Evolutionary conservation across 2,797 vertebrate species (phyloP).

Genomic region (Urophycis tenuis): DNA sequence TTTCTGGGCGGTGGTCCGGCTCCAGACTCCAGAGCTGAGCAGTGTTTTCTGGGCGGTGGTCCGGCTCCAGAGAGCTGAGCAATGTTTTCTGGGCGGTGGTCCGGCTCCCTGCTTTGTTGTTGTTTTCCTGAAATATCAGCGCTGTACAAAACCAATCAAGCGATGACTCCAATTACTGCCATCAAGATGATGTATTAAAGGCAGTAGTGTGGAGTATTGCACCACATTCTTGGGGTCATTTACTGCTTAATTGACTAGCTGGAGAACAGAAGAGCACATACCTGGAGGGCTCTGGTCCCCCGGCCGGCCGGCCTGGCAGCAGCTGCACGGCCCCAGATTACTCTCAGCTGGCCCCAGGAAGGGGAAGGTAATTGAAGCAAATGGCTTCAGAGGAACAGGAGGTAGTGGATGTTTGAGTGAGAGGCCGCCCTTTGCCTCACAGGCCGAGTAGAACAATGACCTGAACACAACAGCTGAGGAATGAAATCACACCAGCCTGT

Average conservation of each 20-base stretch:
- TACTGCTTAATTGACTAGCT: conserved; percentile 49
- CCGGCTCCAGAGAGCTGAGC: too few species aligned
- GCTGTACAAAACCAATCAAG: conserved; percentile 34
- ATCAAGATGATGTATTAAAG: conserved; percentile 48
- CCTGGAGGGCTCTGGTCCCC: not conserved
- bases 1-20: too few species aligned
- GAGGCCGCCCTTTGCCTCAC: not conserved
- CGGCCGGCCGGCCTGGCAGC: not conserved
- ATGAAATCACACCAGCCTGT: not conserved
- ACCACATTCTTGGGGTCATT: conserved; percentile 46
- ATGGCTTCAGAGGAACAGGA: not conserved
- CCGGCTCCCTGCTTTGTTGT: conserved; percentile 10
- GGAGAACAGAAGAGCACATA: conserved; percentile 25
- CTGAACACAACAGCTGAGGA: not conserved
- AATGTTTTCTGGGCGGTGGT: too few species aligned
- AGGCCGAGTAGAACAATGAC: not conserved
- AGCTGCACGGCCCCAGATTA: not conserved
- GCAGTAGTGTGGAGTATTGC: conserved; percentile 39
- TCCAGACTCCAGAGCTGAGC: too few species aligned
- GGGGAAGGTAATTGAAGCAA: not conserved
- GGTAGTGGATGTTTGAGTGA: not conserved
- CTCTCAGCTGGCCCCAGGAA: not conserved
- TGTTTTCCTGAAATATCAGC: conserved; percentile 8
- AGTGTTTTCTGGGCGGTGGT: too few species aligned
- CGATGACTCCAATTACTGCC: conserved; percentile 41